phyloP scores from a whole-genome alignment of 2,888 invertebrate species.

The Drosophila pseudotalamancana region DNA sequence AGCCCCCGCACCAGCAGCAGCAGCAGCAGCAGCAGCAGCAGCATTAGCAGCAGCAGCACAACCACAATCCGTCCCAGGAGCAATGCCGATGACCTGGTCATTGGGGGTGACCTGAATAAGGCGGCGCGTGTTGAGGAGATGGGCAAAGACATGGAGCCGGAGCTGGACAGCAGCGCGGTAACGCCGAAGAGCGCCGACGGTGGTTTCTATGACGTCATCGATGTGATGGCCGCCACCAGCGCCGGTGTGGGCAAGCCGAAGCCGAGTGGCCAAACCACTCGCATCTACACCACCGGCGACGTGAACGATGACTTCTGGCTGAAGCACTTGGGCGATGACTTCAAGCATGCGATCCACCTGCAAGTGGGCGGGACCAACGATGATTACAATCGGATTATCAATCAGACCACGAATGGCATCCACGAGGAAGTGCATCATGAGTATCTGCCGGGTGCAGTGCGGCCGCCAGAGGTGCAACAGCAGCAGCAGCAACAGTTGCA shows the following conservation, averaged over 20 bases:
- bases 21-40: slow-evolving; percentile 7
- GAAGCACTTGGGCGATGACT: slow-evolving; percentile 80
- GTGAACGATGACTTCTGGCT: slow-evolving; percentile 80
- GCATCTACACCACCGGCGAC: slow-evolving; percentile 71
- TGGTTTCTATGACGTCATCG: slow-evolving; percentile 62
- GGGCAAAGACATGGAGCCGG: background rate
- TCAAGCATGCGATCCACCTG: slow-evolving; percentile 79
- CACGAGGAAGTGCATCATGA: slow-evolving; percentile 69
- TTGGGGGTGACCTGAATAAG: slow-evolving; percentile 28
- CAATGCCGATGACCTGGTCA: slow-evolving; percentile 25
- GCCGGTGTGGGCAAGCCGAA: slow-evolving; percentile 37
- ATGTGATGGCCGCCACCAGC: slow-evolving; percentile 61
- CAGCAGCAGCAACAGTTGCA: slow-evolving; percentile 3
- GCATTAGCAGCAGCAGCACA: slow-evolving; percentile 26
- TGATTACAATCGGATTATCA: slow-evolving; percentile 63
- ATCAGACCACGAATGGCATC: slow-evolving; percentile 58
- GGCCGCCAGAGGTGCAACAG: slow-evolving; percentile 33
- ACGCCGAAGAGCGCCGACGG: slow-evolving; percentile 7
- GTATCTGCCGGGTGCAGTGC: slow-evolving; percentile 59
- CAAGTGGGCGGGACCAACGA: slow-evolving; percentile 68
- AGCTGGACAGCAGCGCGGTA: background rate
- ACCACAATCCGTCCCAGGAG: slow-evolving; percentile 13
- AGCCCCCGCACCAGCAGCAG: background rate
- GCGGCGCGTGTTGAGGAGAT: slow-evolving; percentile 34
- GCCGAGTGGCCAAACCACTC: slow-evolving; percentile 72